phyloP scores from a whole-genome alignment of 23 tunicate genomes.

The Clavelina lepadiformis region DNA sequence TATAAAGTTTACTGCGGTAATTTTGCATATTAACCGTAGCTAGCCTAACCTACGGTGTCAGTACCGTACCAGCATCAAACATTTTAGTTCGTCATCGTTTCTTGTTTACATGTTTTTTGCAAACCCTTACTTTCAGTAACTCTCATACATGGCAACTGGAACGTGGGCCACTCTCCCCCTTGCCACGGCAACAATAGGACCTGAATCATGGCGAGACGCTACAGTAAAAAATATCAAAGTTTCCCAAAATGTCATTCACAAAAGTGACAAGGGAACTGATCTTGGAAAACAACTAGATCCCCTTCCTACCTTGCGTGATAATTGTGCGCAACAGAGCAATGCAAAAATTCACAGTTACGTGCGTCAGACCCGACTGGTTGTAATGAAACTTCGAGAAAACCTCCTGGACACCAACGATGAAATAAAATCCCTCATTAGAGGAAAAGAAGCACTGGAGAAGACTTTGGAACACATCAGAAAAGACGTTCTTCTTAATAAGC shows the following conservation, averaged over 20 bases:
- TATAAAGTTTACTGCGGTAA: too few species aligned
- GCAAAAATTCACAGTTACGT: constrained; percentile 65
- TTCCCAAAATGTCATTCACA: constrained; percentile 78
- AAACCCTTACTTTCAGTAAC: too few species aligned
- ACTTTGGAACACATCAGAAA: constrained; percentile 89
- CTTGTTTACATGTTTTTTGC: too few species aligned
- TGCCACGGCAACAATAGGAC: constrained; percentile 84
- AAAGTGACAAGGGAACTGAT: constrained; percentile 80
- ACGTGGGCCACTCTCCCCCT: constrained; percentile 90
- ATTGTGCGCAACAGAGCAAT: constrained; percentile 79
- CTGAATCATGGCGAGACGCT: constrained; percentile 90
- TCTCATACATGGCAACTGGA: constrained; percentile 96
- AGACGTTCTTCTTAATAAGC: constrained; percentile 86
- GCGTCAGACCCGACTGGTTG: constrained; percentile 74
- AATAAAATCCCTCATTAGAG: constrained; percentile 83
- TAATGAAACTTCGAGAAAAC: constrained; percentile 74
- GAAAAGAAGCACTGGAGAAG: constrained; percentile 87
- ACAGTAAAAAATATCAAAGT: constrained; percentile 88
- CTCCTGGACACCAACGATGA: constrained; percentile 84
- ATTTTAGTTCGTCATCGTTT: too few species aligned
- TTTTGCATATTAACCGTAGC: too few species aligned
- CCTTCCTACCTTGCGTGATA: constrained; percentile 73
- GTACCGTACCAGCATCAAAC: too few species aligned
- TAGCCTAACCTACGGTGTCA: too few species aligned
- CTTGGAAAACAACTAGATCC: constrained; percentile 76